Evolutionary conservation across 2,113 vertebrate genomes (phyloP), one percentile per base, ranked within the genome.

Genomic region (Hippocampus abdominalis): DNA sequence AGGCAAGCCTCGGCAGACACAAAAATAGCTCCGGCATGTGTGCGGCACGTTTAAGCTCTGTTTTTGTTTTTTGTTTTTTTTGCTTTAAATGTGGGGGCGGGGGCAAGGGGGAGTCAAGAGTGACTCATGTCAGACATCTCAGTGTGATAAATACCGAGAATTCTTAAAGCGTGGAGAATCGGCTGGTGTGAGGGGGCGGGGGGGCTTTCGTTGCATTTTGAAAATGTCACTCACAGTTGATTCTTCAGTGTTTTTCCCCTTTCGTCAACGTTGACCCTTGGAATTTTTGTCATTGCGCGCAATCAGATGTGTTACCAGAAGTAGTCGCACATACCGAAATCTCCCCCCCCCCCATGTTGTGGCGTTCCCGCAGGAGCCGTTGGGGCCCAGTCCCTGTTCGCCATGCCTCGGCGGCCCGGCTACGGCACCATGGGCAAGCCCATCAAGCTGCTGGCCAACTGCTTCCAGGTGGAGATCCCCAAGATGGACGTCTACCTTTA

Each of bases 401-500:
- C 96, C 92, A 94, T 98, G 93, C 97, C 97, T 83, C 94, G 96
- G 86, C 94, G 97, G 80, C 97, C 97, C 73, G 96, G 97, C 91
- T 98, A 96, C 96, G 97, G 97, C 94, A 98, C 96, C 89, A 96
- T 98, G 95, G 96, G 96, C 85, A 99, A 99, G 86, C 96, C 96
- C 89, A 99, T 99, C 94, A 99, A 98, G 91, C 93, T 98, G 91
- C 92, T 98, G 95, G 97, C 97, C 93, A 98, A 98, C 92, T 98
- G 96, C 94, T 99, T 98, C 93, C 96, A 98, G 94, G 97, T 98
- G 93, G 97, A 98, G 92, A 98, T 98, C 92, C 96, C 96, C 94
- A 98, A 99, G 95, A 99, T 99, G 93, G 97, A 99, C 78, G 97
- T 99, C 93, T 98, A 98, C 94, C 97, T 98, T 87, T 99, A 98